Evolutionary conservation across 2,113 vertebrate species (phyloP), one percentile per base, ranked within the genome.

Genomic region (Centropristis striata): DNA sequence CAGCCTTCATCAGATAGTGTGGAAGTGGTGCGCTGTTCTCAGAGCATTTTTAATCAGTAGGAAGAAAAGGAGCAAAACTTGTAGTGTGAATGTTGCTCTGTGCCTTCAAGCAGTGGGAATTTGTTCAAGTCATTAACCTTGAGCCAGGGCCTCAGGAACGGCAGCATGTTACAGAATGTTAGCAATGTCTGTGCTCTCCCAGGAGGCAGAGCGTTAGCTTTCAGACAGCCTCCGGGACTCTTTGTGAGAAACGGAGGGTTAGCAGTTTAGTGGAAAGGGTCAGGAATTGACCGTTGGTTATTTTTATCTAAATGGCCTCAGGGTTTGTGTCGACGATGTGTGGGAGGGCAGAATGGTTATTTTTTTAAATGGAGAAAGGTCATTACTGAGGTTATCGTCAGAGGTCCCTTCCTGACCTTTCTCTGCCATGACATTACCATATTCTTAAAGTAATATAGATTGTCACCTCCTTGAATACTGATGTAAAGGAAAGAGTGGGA

Each of bases 101-200:
- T 67, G 75, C 72, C 60, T 53, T 5, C 37, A 54, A 70, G 68
- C 68, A 63, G 25, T 44, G 55, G 61, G 59, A 47, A 75, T 78
- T 61, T 75, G 71, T 79, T 75, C 27, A 70, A 72, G 81, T 78
- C 78, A 73, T 87, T 89, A 89, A 92, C 89, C 90, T 90, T 88
- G 76, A 89, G 70, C 71, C 59, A 15, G 3, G 69, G 37, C 75
- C 72, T 70, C 3, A 88, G 86, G 90, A 85, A 68, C 75, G 81
- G 67, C 71, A 71, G 73, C 70, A 57, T 64, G 79, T 71, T 82
- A 51, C 60, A 75, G 64, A 81, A 72, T 81, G 78, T 83, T 80
- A 82, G 67, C 63, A 58, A 65, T 44, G 71, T 65, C 61, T 23
- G 27, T 10, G 1, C 21, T 49, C 49, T 86, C 74, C 54, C 67